Evolutionary conservation across 2,888 invertebrate genomes (phyloP).

Genomic region (Drosophila leonis): DNA sequence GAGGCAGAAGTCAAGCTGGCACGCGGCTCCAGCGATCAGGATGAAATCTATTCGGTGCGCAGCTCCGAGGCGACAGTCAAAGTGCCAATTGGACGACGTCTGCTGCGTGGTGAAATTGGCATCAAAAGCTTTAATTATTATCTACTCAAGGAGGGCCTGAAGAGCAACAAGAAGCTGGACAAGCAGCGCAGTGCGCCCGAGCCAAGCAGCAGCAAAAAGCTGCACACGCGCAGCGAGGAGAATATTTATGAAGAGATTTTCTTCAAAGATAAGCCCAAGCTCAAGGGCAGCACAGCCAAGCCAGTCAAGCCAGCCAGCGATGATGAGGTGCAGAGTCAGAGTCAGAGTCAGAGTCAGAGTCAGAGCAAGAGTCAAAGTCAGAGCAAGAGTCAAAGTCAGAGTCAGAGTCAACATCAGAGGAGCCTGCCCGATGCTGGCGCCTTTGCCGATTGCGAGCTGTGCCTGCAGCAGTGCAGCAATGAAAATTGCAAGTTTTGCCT

Average conservation of each 20-base stretch:
- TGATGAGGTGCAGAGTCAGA: constrained; percentile 45
- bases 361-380: neutral
- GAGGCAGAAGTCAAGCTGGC: constrained; percentile 39
- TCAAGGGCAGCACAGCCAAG: constrained; percentile 15
- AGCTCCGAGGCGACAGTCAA: constrained; percentile 68
- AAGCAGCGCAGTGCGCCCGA: constrained; percentile 69
- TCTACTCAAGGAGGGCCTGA: constrained; percentile 85
- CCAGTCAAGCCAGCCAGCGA: constrained; percentile 43
- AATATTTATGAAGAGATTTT: constrained; percentile 86
- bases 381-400: neutral
- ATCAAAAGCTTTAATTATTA: constrained; percentile 86
- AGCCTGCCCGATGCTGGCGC: constrained; percentile 39
- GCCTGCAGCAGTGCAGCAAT: constrained; percentile 84
- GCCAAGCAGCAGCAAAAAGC: constrained; percentile 55
- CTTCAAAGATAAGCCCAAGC: constrained; percentile 80
- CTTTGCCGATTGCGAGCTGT: constrained; percentile 84
- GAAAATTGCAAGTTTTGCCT: constrained; percentile 84
- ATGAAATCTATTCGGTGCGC: constrained; percentile 71
- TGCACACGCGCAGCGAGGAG: constrained; percentile 84
- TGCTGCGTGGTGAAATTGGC: constrained; percentile 85
- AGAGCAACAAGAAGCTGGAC: constrained; percentile 84
- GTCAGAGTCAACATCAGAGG: constrained; percentile 17
- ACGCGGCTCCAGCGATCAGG: constrained; percentile 48
- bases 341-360: neutral
- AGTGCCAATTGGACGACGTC: constrained; percentile 84